Percentiles rank a stretch among this genome's conserved stretches.
These are phyloP conservation scores for Xylota sylvarum DNA, from an alignment of 2,888 invertebrate genomes.

Conservation along the genomic window DNA sequence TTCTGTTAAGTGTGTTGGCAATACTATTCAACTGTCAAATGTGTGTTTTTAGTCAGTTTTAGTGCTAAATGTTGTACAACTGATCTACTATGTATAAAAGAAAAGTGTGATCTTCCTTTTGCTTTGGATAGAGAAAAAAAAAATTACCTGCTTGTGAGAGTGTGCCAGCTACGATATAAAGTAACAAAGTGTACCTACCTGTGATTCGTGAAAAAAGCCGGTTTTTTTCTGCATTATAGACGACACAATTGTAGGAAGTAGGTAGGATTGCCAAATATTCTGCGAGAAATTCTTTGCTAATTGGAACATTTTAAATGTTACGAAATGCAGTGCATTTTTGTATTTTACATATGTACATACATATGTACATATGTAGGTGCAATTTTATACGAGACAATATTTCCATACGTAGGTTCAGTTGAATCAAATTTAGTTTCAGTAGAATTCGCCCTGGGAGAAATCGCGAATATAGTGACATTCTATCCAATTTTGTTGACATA, in stretches of 20 bases:
- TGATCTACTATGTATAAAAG: slow-evolving; percentile 1
- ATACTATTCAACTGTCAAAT: slow-evolving; percentile 41
- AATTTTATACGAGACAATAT: too few species aligned
- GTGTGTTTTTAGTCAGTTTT: slow-evolving; percentile 32
- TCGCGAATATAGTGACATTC: too few species aligned
- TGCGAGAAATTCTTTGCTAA: slow-evolving; percentile 3
- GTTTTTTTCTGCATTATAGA: slow-evolving; percentile 25
- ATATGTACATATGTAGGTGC: too few species aligned
- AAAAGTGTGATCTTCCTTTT: slow-evolving; percentile 24
- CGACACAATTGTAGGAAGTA: slow-evolving; percentile 10
- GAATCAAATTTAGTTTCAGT: too few species aligned
- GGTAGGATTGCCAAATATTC: slow-evolving; percentile 23
- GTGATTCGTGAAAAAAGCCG: slow-evolving; percentile 35
- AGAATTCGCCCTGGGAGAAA: too few species aligned
- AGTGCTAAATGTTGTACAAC: slow-evolving; percentile 16
- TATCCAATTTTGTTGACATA: too few species aligned
- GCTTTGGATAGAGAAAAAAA: background rate
- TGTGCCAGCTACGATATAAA: slow-evolving; percentile 7
- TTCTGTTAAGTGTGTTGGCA: slow-evolving; percentile 32
- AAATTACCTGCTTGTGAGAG: slow-evolving; percentile 8
- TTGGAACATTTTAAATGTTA: slow-evolving; percentile 14
- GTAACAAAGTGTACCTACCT: slow-evolving; percentile 19
- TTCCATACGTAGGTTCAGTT: too few species aligned
- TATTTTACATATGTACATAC: background rate
- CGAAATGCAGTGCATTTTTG: background rate